Evolutionary conservation across 2,113 vertebrate genomes (phyloP).

Genomic region (Brachypodius melanocephalos): DNA sequence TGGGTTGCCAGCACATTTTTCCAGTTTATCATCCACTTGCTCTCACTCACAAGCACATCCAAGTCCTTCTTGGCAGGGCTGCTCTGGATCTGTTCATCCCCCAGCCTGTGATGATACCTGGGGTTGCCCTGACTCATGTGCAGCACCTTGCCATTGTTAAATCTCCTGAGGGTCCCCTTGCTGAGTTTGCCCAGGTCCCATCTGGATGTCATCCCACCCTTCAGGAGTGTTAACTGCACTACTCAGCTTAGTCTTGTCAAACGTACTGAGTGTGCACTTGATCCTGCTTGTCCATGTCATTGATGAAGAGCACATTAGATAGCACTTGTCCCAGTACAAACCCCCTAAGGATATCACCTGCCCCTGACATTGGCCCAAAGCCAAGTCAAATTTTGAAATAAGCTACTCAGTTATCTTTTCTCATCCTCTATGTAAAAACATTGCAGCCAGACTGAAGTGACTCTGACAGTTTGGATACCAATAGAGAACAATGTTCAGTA

Average conservation of each 20-base stretch:
- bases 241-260: not conserved
- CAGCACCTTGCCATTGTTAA: not conserved
- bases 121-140: not conserved
- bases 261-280: not conserved
- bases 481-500: not conserved
- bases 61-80: not conserved
- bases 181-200: not conserved
- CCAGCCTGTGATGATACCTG: fast-evolving
- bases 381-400: not conserved
- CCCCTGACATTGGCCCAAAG: not conserved
- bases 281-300: not conserved
- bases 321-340: not conserved
- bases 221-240: not conserved
- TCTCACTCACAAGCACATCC: not conserved
- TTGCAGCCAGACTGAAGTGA: not conserved
- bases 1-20: fast-evolving
- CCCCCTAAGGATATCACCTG: not conserved
- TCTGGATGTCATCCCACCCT: not conserved
- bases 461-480: not conserved
- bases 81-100: not conserved
- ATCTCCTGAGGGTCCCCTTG: not conserved
- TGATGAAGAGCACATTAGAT: not conserved
- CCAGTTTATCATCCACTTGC: not conserved
- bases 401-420: not conserved
- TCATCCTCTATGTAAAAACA: not conserved